These are phyloP conservation scores for Ectobius pallidus DNA, from an alignment of 2,888 invertebrate genomes.

Conservation along the genomic window DNA sequence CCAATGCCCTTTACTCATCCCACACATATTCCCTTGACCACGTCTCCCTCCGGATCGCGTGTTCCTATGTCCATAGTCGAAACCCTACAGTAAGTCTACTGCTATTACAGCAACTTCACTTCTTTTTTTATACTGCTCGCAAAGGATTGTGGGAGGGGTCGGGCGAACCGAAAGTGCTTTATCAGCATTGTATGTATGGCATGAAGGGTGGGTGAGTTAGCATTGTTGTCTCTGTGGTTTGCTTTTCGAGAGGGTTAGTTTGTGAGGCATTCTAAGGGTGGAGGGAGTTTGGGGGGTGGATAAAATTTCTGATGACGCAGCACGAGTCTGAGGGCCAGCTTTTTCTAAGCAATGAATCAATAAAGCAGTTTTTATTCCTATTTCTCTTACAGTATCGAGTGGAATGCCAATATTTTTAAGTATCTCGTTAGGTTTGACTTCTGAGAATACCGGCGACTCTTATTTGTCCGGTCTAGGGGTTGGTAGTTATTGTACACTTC, in stretches of 20 bases:
- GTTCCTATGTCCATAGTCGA: background rate
- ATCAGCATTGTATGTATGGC: slow-evolving; percentile 14
- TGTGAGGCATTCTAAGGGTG: background rate
- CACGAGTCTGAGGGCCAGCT: slow-evolving; percentile 1
- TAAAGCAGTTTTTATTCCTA: background rate
- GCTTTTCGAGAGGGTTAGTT: slow-evolving; percentile 37
- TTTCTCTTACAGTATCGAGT: background rate
- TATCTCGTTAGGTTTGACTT: slow-evolving; percentile 8
- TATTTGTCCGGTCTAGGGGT: background rate
- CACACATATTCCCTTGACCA: slow-evolving; percentile 8
- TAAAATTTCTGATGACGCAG: slow-evolving; percentile 19
- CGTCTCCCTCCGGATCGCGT: background rate
- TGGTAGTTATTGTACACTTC: background rate
- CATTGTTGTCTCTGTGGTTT: slow-evolving; percentile 35
- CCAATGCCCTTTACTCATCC: background rate
- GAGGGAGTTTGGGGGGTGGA: background rate
- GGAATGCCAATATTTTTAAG: slow-evolving; percentile 12
- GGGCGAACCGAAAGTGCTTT: slow-evolving; percentile 19
- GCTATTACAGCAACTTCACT: slow-evolving; percentile 4
- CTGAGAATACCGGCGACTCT: background rate
- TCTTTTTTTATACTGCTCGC: slow-evolving; percentile 14
- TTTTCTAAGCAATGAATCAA: slow-evolving; percentile 24
- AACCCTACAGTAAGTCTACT: background rate
- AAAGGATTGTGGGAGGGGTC: slow-evolving; percentile 13
- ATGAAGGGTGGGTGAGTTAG: background rate